phyloP scores from a whole-genome alignment of 2,888 invertebrate species.

The Trachelus stipa region DNA sequence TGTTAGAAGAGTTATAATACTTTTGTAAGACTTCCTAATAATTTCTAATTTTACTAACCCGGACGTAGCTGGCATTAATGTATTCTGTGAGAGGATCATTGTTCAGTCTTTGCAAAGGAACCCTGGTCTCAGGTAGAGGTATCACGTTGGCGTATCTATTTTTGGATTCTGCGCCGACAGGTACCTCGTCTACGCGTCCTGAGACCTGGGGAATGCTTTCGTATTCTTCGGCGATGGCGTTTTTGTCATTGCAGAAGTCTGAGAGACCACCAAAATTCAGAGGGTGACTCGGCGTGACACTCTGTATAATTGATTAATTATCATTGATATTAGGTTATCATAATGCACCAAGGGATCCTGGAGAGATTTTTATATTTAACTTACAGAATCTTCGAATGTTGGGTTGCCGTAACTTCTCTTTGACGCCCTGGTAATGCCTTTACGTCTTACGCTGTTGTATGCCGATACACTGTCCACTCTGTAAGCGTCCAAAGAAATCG shows the following conservation, averaged over 20 bases:
- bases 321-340: background rate
- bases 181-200: constrained; percentile 84
- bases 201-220: constrained; percentile 83
- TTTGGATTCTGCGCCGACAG: constrained; percentile 88
- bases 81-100: constrained; percentile 87
- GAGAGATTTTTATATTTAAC: constrained; percentile 35
- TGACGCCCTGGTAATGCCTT: constrained; percentile 78
- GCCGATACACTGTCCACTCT: constrained; percentile 91
- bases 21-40: background rate
- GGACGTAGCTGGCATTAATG: constrained; percentile 93
- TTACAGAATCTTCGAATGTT: constrained; percentile 89
- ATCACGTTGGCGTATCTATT: constrained; percentile 96
- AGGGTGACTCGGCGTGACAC: constrained; percentile 75
- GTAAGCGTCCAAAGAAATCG: constrained; percentile 89
- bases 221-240: constrained; percentile 85
- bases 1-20: background rate
- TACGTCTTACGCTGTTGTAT: constrained; percentile 80
- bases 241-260: constrained; percentile 78
- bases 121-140: constrained; percentile 91
- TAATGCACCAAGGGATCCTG: background rate
- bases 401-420: constrained; percentile 92
- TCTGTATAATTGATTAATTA: constrained; percentile 40
- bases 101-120: constrained; percentile 78
- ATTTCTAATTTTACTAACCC: constrained; percentile 72
- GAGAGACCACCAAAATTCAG: constrained; percentile 83